phyloP scores from a whole-genome alignment of 53 echinoderm and acorn worm species.

The Crossaster papposus region DNA sequence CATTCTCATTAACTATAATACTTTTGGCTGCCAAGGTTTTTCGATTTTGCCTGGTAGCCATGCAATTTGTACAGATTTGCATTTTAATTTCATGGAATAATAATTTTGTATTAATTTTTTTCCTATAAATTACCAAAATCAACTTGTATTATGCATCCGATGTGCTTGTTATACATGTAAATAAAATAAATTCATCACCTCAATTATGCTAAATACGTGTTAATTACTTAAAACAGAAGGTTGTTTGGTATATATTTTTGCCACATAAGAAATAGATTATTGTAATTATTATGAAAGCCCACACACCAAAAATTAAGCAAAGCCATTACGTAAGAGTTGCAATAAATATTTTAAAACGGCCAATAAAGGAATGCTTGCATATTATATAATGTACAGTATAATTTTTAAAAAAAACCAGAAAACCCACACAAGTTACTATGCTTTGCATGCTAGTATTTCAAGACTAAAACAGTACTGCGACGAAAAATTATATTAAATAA shows the following conservation, averaged over 20 bases:
- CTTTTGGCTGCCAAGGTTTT: too few relatives aligned
- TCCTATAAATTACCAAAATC: too few relatives aligned
- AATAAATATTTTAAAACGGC: conserved; percentile 35
- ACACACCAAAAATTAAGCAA: conserved; percentile 35
- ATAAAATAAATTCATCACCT: background rate
- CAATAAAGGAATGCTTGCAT: conserved; percentile 29
- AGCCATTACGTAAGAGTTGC: background rate
- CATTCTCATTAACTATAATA: too few relatives aligned
- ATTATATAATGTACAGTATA: conserved; percentile 12
- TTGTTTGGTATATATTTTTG: too few relatives aligned
- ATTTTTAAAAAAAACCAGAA: background rate
- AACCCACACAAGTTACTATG: conserved; percentile 1
- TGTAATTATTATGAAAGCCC: conserved; percentile 34
- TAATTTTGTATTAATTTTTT: too few relatives aligned
- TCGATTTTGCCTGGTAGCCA: too few relatives aligned
- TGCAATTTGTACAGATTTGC: too few relatives aligned
- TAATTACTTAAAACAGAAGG: background rate
- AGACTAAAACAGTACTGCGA: conserved; percentile 4
- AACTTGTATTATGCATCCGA: background rate
- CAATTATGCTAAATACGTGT: background rate
- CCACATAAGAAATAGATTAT: background rate
- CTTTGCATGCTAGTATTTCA: conserved; percentile 35
- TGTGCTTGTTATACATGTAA: background rate
- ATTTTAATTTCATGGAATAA: too few relatives aligned
- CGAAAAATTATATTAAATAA: background rate